Evolutionary conservation across 1,140 invertebrate genomes (phyloP).

Genomic region (Drosophila arawakana): DNA sequence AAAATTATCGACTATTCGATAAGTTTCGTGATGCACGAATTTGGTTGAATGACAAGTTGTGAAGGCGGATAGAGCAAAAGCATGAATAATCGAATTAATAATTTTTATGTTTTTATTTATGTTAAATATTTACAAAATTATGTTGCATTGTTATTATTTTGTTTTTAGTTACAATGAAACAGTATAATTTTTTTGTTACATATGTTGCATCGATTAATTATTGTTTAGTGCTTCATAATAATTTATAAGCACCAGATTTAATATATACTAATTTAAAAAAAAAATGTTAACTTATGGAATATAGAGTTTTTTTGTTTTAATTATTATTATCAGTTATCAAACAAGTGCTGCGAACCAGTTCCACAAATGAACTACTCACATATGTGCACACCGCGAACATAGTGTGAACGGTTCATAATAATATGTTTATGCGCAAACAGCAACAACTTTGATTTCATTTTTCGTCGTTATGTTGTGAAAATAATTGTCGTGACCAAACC

Average conservation of each 20-base stretch:
- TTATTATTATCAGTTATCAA: no score
- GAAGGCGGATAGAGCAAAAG: not conserved
- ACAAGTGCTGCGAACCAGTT: no score
- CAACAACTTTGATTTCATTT: slow-evolving; percentile 21
- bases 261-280: no score
- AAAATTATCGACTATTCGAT: slow-evolving; percentile 40
- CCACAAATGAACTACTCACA: no score
- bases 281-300: no score
- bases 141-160: not conserved
- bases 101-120: not conserved
- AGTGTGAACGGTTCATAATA: slow-evolving; percentile 1
- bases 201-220: no score
- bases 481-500: not conserved
- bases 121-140: not conserved
- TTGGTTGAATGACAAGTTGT: not conserved
- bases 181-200: no score
- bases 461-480: not conserved
- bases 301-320: no score
- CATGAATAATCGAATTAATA: slow-evolving; percentile 1
- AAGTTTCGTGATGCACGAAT: not conserved
- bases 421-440: not conserved
- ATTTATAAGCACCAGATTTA: no score
- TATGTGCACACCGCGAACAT: not conserved
- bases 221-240: no score
- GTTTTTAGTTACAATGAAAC: not conserved